These are phyloP conservation scores for Oreonectes daqikongensis DNA, from an alignment of 2,797 vertebrate genomes.

Conservation along the genomic window DNA sequence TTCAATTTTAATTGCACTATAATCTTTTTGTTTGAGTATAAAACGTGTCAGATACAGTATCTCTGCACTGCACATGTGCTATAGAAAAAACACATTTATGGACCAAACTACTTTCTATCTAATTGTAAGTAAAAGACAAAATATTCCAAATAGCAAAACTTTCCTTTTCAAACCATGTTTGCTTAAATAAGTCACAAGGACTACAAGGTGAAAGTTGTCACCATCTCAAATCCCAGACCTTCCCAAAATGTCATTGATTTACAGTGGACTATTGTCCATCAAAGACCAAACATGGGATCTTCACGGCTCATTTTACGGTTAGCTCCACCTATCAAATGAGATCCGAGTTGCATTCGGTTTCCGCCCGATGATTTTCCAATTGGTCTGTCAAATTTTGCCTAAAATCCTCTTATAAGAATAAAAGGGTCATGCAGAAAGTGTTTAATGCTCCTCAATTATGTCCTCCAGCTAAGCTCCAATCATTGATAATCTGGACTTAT, in stretches of 20 bases:
- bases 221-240: neutral
- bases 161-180: neutral
- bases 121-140: too few relatives aligned
- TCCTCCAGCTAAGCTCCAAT: slow-evolving; percentile 14
- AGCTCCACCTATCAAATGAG: neutral
- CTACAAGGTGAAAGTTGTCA: neutral
- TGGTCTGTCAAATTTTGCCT: slow-evolving; percentile 5
- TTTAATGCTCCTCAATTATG: slow-evolving; percentile 8
- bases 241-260: neutral
- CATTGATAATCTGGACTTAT: slow-evolving; percentile 12
- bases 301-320: neutral
- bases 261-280: neutral
- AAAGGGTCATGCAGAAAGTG: neutral
- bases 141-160: too few relatives aligned
- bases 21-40: neutral
- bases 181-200: neutral
- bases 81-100: too few relatives aligned
- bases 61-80: too few relatives aligned
- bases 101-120: neutral
- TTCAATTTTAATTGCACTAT: neutral
- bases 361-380: neutral
- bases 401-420: slow-evolving; percentile 8
- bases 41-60: too few relatives aligned
- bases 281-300: neutral
- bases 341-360: neutral